A percentile compares a stretch with the other conserved stretches of the same genome.
These are phyloP conservation scores for Pitangus sulphuratus DNA, from an alignment of 2,797 vertebrate genomes.

Conservation along the genomic window DNA sequence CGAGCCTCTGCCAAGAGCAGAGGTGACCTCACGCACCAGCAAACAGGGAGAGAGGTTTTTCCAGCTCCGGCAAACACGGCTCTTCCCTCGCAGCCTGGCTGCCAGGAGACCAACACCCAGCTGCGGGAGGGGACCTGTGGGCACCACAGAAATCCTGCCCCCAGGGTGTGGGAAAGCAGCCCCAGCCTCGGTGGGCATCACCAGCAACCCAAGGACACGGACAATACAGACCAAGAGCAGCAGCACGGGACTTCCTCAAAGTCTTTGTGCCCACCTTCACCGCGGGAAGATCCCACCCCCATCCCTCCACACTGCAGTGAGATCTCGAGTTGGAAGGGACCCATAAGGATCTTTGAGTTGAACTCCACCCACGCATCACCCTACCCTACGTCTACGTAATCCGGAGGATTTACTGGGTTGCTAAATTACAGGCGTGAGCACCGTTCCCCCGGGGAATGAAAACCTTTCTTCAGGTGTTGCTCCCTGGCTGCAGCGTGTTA, in stretches of 20 bases:
- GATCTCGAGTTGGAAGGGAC: neutral
- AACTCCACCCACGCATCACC: neutral
- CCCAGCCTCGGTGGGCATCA: neutral
- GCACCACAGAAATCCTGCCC: neutral
- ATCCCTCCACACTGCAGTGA: neutral
- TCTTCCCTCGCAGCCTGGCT: neutral
- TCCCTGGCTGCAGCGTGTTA: neutral
- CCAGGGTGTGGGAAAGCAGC: neutral
- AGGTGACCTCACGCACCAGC: neutral
- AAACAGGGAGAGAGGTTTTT: neutral
- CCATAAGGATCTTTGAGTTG: neutral
- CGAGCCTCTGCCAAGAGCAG: neutral
- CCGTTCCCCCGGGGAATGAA: neutral
- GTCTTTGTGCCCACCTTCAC: neutral
- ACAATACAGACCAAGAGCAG: neutral
- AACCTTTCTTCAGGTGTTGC: neutral
- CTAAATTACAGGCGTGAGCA: neutral
- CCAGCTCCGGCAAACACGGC: rapidly evolving
- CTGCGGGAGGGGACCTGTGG: neutral
- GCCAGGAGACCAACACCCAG: rapidly evolving
- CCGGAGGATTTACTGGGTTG: neutral
- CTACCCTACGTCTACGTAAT: rapidly evolving
- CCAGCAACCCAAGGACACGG: neutral
- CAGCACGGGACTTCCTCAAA: rapidly evolving
- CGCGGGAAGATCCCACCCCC: neutral